Base-by-base conservation (phyloP, 2,888 invertebrate species). In the Plagiodera versicolora region DNA sequence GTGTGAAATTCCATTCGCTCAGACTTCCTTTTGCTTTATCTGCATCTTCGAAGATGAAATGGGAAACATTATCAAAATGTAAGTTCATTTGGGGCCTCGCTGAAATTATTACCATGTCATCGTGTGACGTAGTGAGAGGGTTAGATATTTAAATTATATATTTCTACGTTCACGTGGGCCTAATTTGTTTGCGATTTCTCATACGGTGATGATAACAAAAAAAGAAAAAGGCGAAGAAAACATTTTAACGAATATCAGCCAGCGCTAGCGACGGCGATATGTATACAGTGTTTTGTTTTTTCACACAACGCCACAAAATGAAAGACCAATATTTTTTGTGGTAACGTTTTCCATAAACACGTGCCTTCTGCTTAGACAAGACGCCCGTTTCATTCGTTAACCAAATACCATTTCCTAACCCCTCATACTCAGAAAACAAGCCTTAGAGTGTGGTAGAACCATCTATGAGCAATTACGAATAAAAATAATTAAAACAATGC, bases 281-380 rank as follows among this genome's bases (percentile, higher is more conserved):
- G 35, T 52, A 49, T 32, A 45, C 51, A 49, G 58, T 58, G 48
- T 66, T 57, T 48, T 79, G 78, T 79, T 79, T 72, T 79, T 79
- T 78, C 78, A 79, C 77, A 78, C 75, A 77, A 79, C 79, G 78
- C 77, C 79, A 79, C 78, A 80, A 80, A 5, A 24, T 24, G n/a
- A n/a, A n/a, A n/a, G n/a, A n/a, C n/a, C n/a, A n/a, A n/a, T 79
- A 80, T 80, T 80, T 79, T 80, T 77, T 69, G 71, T 67, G 70
- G 67, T 71, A 73, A 72, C 73, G 75, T 76, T 76, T 76, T 71
- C 68, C 72, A 67, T 68, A 69, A 72, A 72, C 77, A 76, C 77
- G 76, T 76, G 77, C 72, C 73, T 67, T 67, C 59, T 76, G 75
- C 74, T 76, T 74, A 74, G 74, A 75, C 72, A 74, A 71, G 71